Base-by-base conservation (phyloP, 2,888 invertebrate genomes). In the Protodeltote pygarga region DNA sequence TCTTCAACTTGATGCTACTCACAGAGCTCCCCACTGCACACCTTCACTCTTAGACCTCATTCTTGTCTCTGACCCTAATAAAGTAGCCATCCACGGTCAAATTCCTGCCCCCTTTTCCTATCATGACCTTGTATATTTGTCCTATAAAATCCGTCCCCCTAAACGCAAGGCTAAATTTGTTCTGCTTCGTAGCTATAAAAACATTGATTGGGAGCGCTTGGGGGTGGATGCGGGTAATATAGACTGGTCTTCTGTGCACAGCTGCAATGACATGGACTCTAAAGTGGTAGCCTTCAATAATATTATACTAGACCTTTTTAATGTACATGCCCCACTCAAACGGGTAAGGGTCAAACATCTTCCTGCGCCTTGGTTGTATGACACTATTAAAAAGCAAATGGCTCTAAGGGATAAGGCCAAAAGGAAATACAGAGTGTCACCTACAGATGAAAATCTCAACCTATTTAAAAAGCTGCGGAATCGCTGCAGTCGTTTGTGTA, bases 401-500 rank as follows among this genome's bases (percentile, higher is more conserved):
- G 19, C 11, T 9, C 17, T 11, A 8, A 8, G 20, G 9, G 32
- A 8, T 10, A 20, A 5, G 13, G 20, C 23, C 10, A 23, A 23
- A 3, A 1, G 4, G 4, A 23, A 10, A 10, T 23, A 3, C 3
- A 23, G 10, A 10, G 1, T 9, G 3, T 1, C n/a, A n/a, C n/a
- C n/a, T n/a, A n/a, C n/a, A n/a, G n/a, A n/a, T n/a, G n/a, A n/a
- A n/a, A n/a, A n/a, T n/a, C n/a, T n/a, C n/a, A n/a, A n/a, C n/a
- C n/a, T 10, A 3, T 23, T 6, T 19, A 32, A 32, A 19, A 19
- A 3, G 2, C 11, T 32, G 5, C 32, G 32, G 2, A 32, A 32
- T 16, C 35, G 35, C 5, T 35, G 35, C 35, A 24, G 6, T 10
- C 15, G 11, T 33, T 19, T 29, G 45, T 51, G 51, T 29, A 37